Base-by-base conservation (phyloP, 2,888 invertebrate genomes). In the Endomychus coccineus region DNA sequence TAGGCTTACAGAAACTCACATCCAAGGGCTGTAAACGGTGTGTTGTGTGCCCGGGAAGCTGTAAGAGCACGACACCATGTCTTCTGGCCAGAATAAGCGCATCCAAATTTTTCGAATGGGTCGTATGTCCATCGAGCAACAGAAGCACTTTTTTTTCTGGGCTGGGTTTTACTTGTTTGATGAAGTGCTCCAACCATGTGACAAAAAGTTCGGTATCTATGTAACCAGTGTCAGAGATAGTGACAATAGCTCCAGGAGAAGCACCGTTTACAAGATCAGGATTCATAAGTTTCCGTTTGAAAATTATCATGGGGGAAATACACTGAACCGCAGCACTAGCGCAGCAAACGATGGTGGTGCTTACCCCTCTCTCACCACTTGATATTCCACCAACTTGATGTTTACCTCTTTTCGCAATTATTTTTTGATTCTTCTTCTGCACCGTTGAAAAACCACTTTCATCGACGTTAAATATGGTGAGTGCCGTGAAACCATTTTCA, bases 161-260 rank as follows among this genome's bases (percentile, higher is more conserved):
- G 22, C 35, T 43, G 17, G 47, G 38, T 21, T 49, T 49, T 10
- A 48, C 47, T 34, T 41, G 23, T 38, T 46, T 60, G 59, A 64
- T 61, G 59, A 67, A 55, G 42, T 46, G 44, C 31, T 45, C 34
- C 7, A 51, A 31, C 47, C 49, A 52, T 31, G 34, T 40, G 5
- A 35, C 32, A 40, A 53, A 50, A 1, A 50, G 38, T 16, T 52
- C 51, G n/a, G 41, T 28, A 25, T 46, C 47, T 22, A 54, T 51
- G 29, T 46, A 55, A 4, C 51, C 50, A 15, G 34, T 44, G n/a
- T 47, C 45, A 2, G 43, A 43, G 19, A 41, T 35, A 17, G 29
- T 34, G 21, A 41, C 34, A 24, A 45, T 15, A 28, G 38, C 34
- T 15, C 34, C 41, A 24, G 36, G 31, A 22, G 45, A 43, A 10